Base-by-base conservation (phyloP, 2,888 invertebrate genomes). In the Hyalella azteca region DNA sequence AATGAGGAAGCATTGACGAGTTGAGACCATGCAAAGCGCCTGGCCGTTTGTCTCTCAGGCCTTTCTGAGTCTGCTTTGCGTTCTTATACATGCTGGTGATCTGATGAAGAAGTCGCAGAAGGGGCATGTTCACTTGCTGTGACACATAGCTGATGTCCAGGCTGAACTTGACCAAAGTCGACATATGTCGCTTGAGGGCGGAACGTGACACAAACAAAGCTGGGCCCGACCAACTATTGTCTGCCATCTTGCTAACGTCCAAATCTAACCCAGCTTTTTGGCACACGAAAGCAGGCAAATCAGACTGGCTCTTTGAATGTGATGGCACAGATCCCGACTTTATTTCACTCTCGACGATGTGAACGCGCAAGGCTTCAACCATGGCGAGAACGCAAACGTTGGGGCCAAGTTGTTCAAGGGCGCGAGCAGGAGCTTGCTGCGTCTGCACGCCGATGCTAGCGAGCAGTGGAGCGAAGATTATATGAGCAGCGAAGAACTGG, bases 71-170 rank as follows among this genome's bases (percentile, higher is more conserved):
- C 87, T 97, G 96, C 87, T 96, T 95, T 1, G 97, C 96, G 88
- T 97, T 97, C 88, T 96, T 96, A 88, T 97, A 96, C 96, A 98
- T 97, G 87, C 96, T 97, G 86, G 94, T 95, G 87, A 98, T 97
- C 90, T 98, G 98, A 89, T 98, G 97, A 81, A 97, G 90, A 78
- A 98, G 90, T 77, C 98, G 90, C 73, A 98, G 89, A 49, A 98
- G 89, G 0, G 97, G 97, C 97, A 98, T 97, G 88, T 98, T 98
- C 1, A 98, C 92, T 90, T 97, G 94, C 87, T 97, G 97, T 73
- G 95, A 95, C 86, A 98, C 95, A 87, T 94, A 94, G 78, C 95
- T 91, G 85, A 96, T 93, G 87, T 95, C 94, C 81, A 95, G 89
- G 86, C 94, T 95, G 87, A 97, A 94, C 88, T 97, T 96, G 80